A percentile compares a stretch with the other conserved stretches of the same genome.
These are phyloP conservation scores for Myodes glareolus DNA, from an alignment of 2,113 vertebrate genomes.

Conservation along the genomic window DNA sequence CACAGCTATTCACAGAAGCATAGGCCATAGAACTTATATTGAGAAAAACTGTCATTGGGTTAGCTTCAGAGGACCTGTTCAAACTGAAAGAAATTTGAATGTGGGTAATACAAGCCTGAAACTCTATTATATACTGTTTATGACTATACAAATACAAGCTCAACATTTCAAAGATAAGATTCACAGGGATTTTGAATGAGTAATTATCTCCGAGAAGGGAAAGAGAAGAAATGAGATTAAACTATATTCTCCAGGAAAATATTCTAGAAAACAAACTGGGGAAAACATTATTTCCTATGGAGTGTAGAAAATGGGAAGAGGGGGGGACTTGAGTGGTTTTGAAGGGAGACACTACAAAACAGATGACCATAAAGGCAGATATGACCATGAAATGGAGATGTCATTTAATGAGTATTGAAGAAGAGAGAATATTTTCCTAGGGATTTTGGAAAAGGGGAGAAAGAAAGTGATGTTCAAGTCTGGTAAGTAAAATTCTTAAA, in stretches of 20 bases:
- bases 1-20: not conserved
- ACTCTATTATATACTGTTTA: not conserved
- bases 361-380: not conserved
- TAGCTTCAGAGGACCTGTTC: not conserved
- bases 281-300: not conserved
- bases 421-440: not conserved
- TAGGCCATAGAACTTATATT: not conserved
- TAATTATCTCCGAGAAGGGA: not conserved
- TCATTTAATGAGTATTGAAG: not conserved
- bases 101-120: not conserved
- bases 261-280: not conserved
- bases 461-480: not conserved
- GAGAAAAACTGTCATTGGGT: not conserved
- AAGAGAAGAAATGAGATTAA: not conserved
- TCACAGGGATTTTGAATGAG: not conserved
- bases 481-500: not conserved
- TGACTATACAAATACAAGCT: not conserved
- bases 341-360: not conserved
- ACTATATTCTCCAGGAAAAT: not conserved
- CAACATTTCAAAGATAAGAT: not conserved
- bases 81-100: not conserved
- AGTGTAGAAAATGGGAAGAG: accelerated
- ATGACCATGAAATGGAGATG: not conserved
- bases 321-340: not conserved
- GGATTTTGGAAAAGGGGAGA: not conserved